Evolutionary conservation across 2,113 vertebrate genomes (phyloP), one percentile per base, ranked within the genome.

Genomic region (Rhegmatorhina hoffmannsi): DNA sequence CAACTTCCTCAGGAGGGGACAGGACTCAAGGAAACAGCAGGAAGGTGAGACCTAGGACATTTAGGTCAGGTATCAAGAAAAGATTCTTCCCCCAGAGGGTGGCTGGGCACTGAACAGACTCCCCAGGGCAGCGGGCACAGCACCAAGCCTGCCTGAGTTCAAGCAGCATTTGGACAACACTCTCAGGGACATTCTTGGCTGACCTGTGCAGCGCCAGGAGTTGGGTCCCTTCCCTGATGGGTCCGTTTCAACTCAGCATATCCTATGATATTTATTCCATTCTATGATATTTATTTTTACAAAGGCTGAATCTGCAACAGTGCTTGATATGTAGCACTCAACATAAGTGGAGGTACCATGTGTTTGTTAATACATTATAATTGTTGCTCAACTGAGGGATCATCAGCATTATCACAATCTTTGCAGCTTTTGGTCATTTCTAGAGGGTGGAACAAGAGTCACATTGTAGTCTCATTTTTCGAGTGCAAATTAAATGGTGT

Each of bases 291-390:
- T 60, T 58, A 11, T 55, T 85, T 85, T 90, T 50, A 60, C 55
- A 50, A 59, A 84, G 13, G 29, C 19, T 66, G 60, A 19, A 18
- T 34, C 33, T 50, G 55, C 43, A 72, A 26, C 13, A 49, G 20
- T 25, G 5, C 10, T 59, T 0, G 0, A 5, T 26, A 31, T 3
- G 9, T 38, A 33, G n/a, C 62, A 47, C 11, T 66, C 16, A 2
- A 2, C 6, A 1, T 84, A 40, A 63, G 14, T 10, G 11, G 62
- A 73, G 10, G 28, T 68, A 44, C 38, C 19, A 18, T 7, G 8
- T 31, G 38, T 63, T 63, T 13, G 18, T 53, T 67, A 53, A 18
- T 64, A n/a, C 4, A 3, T 33, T 33, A 3, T 25, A 29, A n/a
- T 68, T 3, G 0, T 31, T 53, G 31, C 14, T 75, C 26, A 44